Evolutionary conservation across 2,888 invertebrate species (phyloP).

Genomic region (Phoronis australis): DNA sequence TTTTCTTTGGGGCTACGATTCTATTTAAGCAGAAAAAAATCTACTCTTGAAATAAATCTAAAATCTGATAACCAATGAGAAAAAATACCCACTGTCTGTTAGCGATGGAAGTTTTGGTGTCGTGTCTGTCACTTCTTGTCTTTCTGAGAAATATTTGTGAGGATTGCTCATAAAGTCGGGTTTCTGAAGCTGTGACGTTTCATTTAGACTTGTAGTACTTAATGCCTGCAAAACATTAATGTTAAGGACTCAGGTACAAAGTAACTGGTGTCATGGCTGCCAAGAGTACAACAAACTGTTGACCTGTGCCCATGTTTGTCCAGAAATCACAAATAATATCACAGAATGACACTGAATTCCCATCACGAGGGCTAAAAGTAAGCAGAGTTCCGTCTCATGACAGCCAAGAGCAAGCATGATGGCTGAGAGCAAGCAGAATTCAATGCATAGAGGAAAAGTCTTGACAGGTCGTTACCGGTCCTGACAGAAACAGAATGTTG

Average conservation of each 20-base stretch:
- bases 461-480: background rate
- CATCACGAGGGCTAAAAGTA: too few relatives aligned
- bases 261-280: background rate
- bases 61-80: background rate
- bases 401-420: too few relatives aligned
- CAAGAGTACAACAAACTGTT: background rate
- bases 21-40: too few relatives aligned
- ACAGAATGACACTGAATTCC: too few relatives aligned
- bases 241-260: background rate
- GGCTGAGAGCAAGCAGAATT: constrained; percentile 2
- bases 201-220: constrained; percentile 28
- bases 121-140: constrained; percentile 20
- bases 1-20: too few relatives aligned
- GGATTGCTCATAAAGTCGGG: constrained; percentile 37
- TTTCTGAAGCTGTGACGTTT: constrained; percentile 28
- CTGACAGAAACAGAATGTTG: constrained; percentile 1
- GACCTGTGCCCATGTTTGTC: background rate
- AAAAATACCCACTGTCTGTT: constrained; percentile 33
- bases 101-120: constrained; percentile 26
- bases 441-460: background rate
- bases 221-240: constrained; percentile 28
- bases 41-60: background rate
- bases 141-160: constrained; percentile 39
- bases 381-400: too few relatives aligned
- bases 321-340: background rate